Percentiles rank a stretch among this genome's conserved stretches.
Evolutionary conservation across 2,888 invertebrate species (phyloP).

Genomic region (Bombylius discolor): DNA sequence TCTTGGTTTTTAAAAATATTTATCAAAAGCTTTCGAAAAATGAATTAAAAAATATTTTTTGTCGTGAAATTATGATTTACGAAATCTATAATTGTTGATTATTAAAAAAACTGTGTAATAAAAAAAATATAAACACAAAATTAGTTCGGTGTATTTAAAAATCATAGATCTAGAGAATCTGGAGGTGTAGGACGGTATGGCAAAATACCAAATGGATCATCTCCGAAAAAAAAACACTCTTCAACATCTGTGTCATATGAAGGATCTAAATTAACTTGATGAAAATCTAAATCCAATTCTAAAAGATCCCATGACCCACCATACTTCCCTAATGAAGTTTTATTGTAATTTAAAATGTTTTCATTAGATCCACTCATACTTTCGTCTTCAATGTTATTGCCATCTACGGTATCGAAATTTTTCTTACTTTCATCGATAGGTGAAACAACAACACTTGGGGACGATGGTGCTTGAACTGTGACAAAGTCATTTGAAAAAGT

Average conservation of each 20-base stretch:
- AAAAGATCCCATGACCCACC: constrained; percentile 50
- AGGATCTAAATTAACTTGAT: constrained; percentile 48
- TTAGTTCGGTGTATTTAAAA: constrained; percentile 17
- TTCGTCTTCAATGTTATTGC: background rate
- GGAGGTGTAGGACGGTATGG: constrained; percentile 49
- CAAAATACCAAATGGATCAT: constrained; percentile 43
- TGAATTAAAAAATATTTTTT: no score
- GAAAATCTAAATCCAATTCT: constrained; percentile 47
- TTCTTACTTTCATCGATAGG: constrained; percentile 28
- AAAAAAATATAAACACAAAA: background rate
- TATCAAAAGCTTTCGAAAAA: no score
- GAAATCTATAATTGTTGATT: no score
- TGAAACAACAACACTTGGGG: constrained; percentile 47
- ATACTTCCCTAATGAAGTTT: constrained; percentile 30
- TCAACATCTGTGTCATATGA: constrained; percentile 50
- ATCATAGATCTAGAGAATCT: constrained; percentile 38
- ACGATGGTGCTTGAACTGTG: constrained; percentile 29
- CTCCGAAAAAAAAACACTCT: constrained; percentile 46
- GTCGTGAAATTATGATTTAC: no score
- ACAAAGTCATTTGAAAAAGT: constrained; percentile 52
- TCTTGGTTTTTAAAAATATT: no score
- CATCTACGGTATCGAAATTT: constrained; percentile 17
- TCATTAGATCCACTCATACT: background rate
- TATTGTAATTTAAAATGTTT: background rate
- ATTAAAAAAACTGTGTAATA: no score